Percentiles rank a stretch among this genome's conserved stretches.
phyloP scores from a whole-genome alignment of 2,113 vertebrate species.

The Ptychochromis oligacanthus region DNA sequence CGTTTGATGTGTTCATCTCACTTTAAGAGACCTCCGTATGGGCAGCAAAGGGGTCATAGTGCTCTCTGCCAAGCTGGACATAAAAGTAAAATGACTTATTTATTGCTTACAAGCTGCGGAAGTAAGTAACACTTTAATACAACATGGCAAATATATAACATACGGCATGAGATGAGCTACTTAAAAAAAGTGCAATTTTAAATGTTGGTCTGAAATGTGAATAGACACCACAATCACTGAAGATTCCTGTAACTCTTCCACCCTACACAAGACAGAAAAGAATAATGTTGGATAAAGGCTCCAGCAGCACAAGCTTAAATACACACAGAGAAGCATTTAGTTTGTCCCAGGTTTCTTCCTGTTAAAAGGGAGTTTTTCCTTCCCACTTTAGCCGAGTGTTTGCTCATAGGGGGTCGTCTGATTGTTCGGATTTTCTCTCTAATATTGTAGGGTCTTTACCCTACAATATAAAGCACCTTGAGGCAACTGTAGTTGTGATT shows the following conservation, averaged over 20 bases:
- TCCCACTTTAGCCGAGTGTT: too few relatives aligned
- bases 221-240: not conserved
- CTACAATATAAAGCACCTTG: too few relatives aligned
- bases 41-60: not conserved
- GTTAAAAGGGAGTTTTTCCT: too few relatives aligned
- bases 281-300: not conserved
- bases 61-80: not conserved
- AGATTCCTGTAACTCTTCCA: not conserved
- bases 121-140: too few relatives aligned
- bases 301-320: not conserved
- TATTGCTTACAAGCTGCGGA: not conserved
- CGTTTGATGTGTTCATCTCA: slow-evolving; percentile 6
- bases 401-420: too few relatives aligned
- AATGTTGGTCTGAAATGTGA: not conserved
- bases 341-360: too few relatives aligned
- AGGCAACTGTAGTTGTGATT: too few relatives aligned
- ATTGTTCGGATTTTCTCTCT: too few relatives aligned
- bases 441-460: too few relatives aligned
- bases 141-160: too few relatives aligned
- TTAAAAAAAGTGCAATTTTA: not conserved
- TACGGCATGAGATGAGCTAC: not conserved
- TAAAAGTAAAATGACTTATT: not conserved
- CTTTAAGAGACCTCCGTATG: not conserved
- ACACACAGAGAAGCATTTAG: accelerated
- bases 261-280: not conserved